Conservation (phyloP, 2,797 vertebrate species). For the Pseudopleuronectes americanus region DNA sequence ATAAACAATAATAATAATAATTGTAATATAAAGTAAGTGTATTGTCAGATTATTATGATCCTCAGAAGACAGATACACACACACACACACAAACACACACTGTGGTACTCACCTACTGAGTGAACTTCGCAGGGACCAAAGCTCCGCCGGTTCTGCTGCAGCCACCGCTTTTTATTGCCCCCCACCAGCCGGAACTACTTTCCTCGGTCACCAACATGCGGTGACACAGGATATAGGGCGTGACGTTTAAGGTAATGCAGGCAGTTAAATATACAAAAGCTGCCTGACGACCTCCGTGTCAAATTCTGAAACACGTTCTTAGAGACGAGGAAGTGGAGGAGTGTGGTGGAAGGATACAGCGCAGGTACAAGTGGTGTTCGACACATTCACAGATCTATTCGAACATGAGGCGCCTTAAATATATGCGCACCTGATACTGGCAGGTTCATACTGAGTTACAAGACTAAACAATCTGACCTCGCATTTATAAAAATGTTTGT, state of each 20-base stretch:
- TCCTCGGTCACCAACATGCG: conserved; percentile 27
- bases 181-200: conserved; percentile 81
- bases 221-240: conserved; percentile 41
- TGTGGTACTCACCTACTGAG: conserved; percentile 73
- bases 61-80: not conserved
- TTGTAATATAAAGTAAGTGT: too few relatives aligned
- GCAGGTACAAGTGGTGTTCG: not conserved
- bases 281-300: too few relatives aligned
- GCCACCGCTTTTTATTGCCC: conserved; percentile 65
- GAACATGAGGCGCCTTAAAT: not conserved
- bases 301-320: too few relatives aligned
- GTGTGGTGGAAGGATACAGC: not conserved
- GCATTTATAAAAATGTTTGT: too few relatives aligned
- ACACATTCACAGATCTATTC: not conserved
- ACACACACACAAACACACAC: not conserved
- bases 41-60: not conserved
- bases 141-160: conserved; percentile 18
- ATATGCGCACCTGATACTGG: too few relatives aligned
- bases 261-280: not conserved
- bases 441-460: too few relatives aligned
- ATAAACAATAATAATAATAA: too few relatives aligned
- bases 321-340: too few relatives aligned
- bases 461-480: too few relatives aligned
- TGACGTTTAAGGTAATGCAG: not conserved
- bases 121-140: conserved; percentile 75